A percentile compares a stretch with the other conserved stretches of the same genome.
These are phyloP conservation scores for Platycercus adscitus DNA, from an alignment of 2,113 vertebrate genomes.

Conservation along the genomic window DNA sequence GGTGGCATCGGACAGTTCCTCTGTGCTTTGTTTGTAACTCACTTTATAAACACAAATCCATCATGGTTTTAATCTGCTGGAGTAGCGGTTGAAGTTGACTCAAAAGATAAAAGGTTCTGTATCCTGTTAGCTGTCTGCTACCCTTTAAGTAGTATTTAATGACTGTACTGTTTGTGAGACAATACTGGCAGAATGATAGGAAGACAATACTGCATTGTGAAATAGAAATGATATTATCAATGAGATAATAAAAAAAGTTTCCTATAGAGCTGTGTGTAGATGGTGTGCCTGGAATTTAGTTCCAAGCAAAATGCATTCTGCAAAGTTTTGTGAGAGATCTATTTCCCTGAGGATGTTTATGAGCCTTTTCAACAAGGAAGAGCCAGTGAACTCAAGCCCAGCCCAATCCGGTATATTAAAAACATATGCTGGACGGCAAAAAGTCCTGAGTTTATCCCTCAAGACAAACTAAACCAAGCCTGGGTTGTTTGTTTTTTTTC, in stretches of 20 bases:
- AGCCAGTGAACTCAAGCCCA: neutral
- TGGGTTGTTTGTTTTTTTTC: neutral
- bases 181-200: neutral
- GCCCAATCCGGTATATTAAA: neutral
- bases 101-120: slow-evolving; percentile 11
- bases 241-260: neutral
- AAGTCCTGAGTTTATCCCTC: neutral
- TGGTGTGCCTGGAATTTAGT: neutral
- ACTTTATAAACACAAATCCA: slow-evolving; percentile 23
- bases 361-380: neutral
- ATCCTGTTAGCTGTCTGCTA: slow-evolving; percentile 14
- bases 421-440: neutral
- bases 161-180: neutral
- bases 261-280: neutral
- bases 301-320: neutral
- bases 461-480: neutral
- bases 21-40: neutral
- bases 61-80: neutral
- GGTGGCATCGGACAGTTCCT: neutral
- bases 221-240: neutral
- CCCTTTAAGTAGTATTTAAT: slow-evolving; percentile 11
- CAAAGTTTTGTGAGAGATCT: neutral
- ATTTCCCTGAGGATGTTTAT: slow-evolving; percentile 30
- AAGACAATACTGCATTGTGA: slow-evolving; percentile 9
- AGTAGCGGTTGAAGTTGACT: neutral